These are phyloP conservation scores for Megaceryle torquata DNA, from an alignment of 2,113 vertebrate species.

Conservation along the genomic window DNA sequence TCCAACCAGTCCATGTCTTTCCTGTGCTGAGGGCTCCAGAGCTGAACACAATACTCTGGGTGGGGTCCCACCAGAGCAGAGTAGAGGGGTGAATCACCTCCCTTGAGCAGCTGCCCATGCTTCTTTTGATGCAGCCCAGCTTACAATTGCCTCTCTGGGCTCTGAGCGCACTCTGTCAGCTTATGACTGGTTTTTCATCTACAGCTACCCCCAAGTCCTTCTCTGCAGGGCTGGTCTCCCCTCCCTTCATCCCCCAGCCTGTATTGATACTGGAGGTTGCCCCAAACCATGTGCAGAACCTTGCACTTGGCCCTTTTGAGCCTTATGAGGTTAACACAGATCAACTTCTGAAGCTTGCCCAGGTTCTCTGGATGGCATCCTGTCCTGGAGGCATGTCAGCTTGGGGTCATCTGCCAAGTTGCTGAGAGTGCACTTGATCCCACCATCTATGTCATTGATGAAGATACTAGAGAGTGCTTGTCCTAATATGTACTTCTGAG, in stretches of 20 bases:
- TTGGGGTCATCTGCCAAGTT: background rate
- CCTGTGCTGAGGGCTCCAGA: background rate
- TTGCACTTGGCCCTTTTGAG: background rate
- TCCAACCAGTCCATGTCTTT: background rate
- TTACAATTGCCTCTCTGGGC: background rate
- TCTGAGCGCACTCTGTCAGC: fast-evolving
- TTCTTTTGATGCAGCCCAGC: background rate
- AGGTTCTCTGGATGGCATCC: background rate
- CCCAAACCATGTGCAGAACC: background rate
- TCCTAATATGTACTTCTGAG: background rate
- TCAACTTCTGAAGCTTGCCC: background rate
- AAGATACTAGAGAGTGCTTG: background rate
- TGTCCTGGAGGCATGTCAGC: fast-evolving
- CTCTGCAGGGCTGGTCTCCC: background rate
- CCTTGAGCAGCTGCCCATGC: fast-evolving
- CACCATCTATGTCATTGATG: background rate
- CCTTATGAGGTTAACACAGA: background rate
- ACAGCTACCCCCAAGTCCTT: background rate
- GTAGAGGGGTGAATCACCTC: background rate
- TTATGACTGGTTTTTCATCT: background rate
- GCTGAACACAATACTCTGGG: background rate
- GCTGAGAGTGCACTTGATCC: background rate
- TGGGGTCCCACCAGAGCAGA: background rate
- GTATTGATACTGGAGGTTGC: background rate
- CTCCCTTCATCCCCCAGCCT: background rate